Percentiles rank a stretch among this genome's conserved stretches.
phyloP scores from a whole-genome alignment of 2,888 invertebrate species.

The Campoplex nolae region DNA sequence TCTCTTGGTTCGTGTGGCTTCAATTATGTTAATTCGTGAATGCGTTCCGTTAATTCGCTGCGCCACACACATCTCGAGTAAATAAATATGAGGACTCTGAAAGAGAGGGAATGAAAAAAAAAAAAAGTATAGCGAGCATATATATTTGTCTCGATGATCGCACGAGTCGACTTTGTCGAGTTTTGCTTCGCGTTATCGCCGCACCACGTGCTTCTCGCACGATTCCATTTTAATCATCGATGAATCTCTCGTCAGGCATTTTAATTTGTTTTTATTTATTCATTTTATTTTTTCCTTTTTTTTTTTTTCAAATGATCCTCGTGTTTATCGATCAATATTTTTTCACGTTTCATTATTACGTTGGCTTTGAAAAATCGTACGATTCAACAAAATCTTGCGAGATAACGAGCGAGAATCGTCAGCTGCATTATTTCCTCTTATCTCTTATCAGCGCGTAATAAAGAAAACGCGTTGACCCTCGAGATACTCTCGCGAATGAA shows the following conservation, averaged over 20 bases:
- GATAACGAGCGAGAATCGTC: not conserved
- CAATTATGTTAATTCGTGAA: conserved; percentile 50
- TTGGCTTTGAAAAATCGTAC: not conserved
- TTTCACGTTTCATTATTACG: not conserved
- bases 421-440: conserved; percentile 30
- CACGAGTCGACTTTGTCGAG: not conserved
- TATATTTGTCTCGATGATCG: not conserved
- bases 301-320: not conserved
- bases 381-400: not conserved
- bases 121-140: not conserved
- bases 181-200: not conserved
- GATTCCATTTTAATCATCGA: not conserved
- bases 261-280: not conserved
- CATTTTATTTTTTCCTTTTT: no score
- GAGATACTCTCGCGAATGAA: conserved; percentile 65
- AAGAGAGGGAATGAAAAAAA: conserved; percentile 3
- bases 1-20: conserved; percentile 26
- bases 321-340: not conserved
- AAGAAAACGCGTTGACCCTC: conserved; percentile 65
- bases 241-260: conserved; percentile 3
- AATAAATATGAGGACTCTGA: conserved; percentile 26
- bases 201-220: conserved; percentile 24
- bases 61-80: not conserved
- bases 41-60: conserved; percentile 34
- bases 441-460: conserved; percentile 55